A percentile compares a stretch with the other conserved stretches of the same genome.
These are phyloP conservation scores for Epinotia demarniana DNA, from an alignment of 2,888 invertebrate genomes.

Conservation along the genomic window DNA sequence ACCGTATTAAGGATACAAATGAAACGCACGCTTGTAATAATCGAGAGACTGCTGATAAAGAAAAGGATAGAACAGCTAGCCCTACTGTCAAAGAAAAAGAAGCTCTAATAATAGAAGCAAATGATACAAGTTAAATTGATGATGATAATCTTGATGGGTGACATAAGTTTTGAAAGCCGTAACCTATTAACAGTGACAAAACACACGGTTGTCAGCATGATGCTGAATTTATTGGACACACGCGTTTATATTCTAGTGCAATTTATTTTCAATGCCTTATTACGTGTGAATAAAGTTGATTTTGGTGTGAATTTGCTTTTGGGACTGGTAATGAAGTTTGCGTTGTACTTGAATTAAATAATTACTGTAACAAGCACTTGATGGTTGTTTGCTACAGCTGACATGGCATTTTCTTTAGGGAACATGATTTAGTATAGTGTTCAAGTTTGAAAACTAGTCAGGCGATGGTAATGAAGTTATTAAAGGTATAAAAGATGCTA, in stretches of 20 bases:
- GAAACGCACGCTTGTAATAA: constrained; percentile 34
- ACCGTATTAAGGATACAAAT: not conserved
- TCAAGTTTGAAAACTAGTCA: constrained; percentile 24
- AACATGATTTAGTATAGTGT: constrained; percentile 33
- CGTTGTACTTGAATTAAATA: constrained; percentile 62
- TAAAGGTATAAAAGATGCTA: not conserved
- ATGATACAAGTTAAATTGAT: constrained; percentile 41
- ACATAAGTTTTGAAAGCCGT: constrained; percentile 71
- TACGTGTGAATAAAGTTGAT: constrained; percentile 42
- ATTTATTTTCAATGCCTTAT: constrained; percentile 45
- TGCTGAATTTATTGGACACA: constrained; percentile 68
- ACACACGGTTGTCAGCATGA: constrained; percentile 78
- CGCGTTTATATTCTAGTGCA: constrained; percentile 15
- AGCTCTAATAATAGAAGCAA: not conserved
- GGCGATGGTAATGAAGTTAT: constrained; percentile 23
- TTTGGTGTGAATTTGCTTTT: constrained; percentile 44
- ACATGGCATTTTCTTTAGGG: constrained; percentile 22
- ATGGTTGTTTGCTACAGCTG: constrained; percentile 48
- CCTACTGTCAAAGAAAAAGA: not conserved
- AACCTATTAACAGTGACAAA: constrained; percentile 77
- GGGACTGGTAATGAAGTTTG: constrained; percentile 30
- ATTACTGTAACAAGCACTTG: constrained; percentile 69
- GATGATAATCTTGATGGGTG: constrained; percentile 51
- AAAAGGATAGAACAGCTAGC: constrained; percentile 38
- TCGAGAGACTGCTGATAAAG: constrained; percentile 16